Base-by-base conservation (phyloP, 1,140 invertebrate genomes). In the Panagrolaimus sp. region DNA sequence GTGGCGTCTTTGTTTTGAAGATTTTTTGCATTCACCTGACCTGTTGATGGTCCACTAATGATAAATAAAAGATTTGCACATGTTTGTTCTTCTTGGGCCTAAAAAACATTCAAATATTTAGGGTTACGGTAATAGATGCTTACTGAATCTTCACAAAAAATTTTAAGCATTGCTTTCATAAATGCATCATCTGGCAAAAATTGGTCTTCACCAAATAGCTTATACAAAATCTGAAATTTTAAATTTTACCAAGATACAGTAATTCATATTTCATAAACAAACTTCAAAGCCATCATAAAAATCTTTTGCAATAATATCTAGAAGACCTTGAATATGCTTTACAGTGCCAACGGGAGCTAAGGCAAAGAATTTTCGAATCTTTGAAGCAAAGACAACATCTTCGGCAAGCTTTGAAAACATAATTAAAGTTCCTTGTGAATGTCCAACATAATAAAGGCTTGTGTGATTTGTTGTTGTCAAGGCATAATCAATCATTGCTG, bases 371-470 rank as follows among this genome's bases (percentile, higher is more conserved):
- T 38, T 51, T 23, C 48, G 23, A 57, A 63, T 63, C 7, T 62
- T 71, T 42, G 27, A 66, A 8, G 69, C 70, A 44, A 71, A 53
- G 3, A 8, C 20, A 4, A 9, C 16, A 46, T 71, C 68, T 16
- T 57, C 45, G 14, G 78, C 69, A 13, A 84, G 75, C 20, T 69
- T 72, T 4, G 79, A 74, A 70, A 85, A 85, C 13, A 69, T 78
- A 9, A 84, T 82, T 45, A 81, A 67, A 9, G 84, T 90, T 87
- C 69, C 90, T 84, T 90, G 88, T 0, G 88, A 89, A 78, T 90
- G 88, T 0, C 89, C 90, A 1, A 90, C 79, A 78, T 90, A 91
- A 72, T 86, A 85, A 7, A 91, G 69, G 57, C 87, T 84, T 16
- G 83, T 74, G 57, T 86, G 81, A 0, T 82, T 80, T 0, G 88